These are phyloP conservation scores for Knipowitschia caucasica DNA, from an alignment of 2,797 vertebrate genomes.

Conservation along the genomic window DNA sequence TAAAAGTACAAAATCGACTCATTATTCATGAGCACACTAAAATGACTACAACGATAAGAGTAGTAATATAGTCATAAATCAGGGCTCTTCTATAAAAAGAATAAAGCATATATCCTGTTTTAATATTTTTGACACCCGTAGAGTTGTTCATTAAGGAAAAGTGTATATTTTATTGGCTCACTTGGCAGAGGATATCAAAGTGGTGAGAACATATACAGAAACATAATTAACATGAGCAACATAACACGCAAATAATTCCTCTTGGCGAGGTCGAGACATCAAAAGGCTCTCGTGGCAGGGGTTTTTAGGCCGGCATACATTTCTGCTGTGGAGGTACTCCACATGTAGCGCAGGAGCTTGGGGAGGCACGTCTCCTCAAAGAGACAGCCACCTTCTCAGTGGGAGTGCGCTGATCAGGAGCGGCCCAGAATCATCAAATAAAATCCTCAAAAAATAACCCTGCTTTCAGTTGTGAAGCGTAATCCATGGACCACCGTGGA, in stretches of 20 bases:
- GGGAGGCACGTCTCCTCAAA: slow-evolving; percentile 24
- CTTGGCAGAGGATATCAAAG: slow-evolving; percentile 37
- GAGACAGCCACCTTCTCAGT: slow-evolving; percentile 14
- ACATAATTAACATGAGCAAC: slow-evolving; percentile 47
- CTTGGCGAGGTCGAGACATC: slow-evolving; percentile 38
- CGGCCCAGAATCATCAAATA: slow-evolving; percentile 25
- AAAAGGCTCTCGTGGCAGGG: slow-evolving; percentile 33
- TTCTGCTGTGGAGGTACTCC: slow-evolving; percentile 29
- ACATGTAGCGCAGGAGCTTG: slow-evolving; percentile 22
- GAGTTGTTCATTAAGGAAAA: slow-evolving; percentile 17
- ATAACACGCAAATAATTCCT: slow-evolving; percentile 37
- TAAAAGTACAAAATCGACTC: not conserved
- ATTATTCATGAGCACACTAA: not conserved
- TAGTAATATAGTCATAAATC: not conserved
- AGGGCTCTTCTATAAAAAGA: not conserved
- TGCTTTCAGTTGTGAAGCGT: slow-evolving; percentile 25
- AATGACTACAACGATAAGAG: not conserved
- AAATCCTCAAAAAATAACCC: slow-evolving; percentile 13
- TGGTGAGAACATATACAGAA: slow-evolving; percentile 35
- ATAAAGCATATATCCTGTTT: not conserved
- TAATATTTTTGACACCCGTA: not conserved
- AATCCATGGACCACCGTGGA: slow-evolving; percentile 31
- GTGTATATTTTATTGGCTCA: slow-evolving; percentile 17
- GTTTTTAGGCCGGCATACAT: slow-evolving; percentile 22
- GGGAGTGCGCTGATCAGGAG: slow-evolving; percentile 15